Evolutionary conservation across 2,113 vertebrate species (phyloP).

Genomic region (Ceyx cyanopectus): DNA sequence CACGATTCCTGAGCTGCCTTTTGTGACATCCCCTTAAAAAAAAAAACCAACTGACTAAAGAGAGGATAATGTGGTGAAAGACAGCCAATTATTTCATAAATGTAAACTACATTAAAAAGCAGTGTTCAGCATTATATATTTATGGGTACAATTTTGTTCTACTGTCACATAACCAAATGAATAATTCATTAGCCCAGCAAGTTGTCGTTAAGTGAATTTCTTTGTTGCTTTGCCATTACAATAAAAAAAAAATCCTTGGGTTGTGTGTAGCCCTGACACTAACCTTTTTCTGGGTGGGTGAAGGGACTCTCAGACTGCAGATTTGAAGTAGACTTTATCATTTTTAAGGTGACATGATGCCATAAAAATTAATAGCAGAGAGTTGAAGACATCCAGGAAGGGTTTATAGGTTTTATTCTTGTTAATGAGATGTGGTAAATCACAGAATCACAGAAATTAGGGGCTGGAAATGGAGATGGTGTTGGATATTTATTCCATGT

Average conservation of each 20-base stretch:
- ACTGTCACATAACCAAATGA: conserved; percentile 55
- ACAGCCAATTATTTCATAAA: conserved; percentile 53
- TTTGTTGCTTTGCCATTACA: conserved; percentile 10
- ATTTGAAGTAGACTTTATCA: neutral
- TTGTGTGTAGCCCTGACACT: neutral
- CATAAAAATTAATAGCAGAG: neutral
- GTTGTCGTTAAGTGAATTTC: conserved; percentile 45
- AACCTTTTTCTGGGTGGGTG: neutral
- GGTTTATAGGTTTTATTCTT: neutral
- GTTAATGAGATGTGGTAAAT: neutral
- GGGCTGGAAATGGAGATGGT: too few relatives aligned
- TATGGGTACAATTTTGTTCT: conserved; percentile 60
- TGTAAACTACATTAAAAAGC: conserved; percentile 16
- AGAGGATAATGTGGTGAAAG: conserved; percentile 18
- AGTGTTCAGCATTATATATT: conserved; percentile 63
- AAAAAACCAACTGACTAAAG: neutral
- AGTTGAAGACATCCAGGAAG: neutral
- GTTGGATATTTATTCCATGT: neutral
- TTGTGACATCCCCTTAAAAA: neutral
- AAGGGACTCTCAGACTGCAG: neutral
- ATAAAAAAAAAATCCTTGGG: neutral
- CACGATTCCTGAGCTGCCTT: neutral
- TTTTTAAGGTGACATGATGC: neutral
- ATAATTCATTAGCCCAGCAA: conserved; percentile 60
- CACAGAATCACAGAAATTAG: too few relatives aligned